phyloP scores from a whole-genome alignment of 2,888 invertebrate genomes.

The Brassicogethes aeneus region DNA sequence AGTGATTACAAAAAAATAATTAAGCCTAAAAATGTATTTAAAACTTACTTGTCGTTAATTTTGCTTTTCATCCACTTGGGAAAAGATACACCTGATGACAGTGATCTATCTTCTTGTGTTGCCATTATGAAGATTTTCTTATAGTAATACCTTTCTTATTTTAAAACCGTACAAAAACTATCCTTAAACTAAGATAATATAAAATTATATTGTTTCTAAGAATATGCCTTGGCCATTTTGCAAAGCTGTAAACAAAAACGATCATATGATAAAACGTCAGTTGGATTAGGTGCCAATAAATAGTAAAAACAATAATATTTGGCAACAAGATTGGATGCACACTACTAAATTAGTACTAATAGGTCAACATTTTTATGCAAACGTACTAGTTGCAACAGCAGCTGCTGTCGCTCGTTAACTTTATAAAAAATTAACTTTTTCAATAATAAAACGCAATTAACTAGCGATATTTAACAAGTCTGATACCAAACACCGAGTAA shows the following conservation, averaged over 20 bases:
- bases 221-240: conserved; percentile 28
- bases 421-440: too few relatives aligned
- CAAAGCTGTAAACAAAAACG: conserved; percentile 26
- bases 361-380: too few relatives aligned
- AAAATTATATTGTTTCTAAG: conserved; percentile 16
- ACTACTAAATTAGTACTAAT: not conserved
- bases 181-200: conserved; percentile 7
- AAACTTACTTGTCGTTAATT: conserved; percentile 45
- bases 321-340: not conserved
- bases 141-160: conserved; percentile 3
- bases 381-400: too few relatives aligned
- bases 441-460: too few relatives aligned
- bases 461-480: too few relatives aligned
- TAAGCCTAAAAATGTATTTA: too few relatives aligned
- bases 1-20: too few relatives aligned
- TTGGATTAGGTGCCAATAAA: conserved; percentile 1
- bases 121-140: conserved; percentile 20
- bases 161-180: conserved; percentile 9
- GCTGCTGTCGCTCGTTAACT: too few relatives aligned
- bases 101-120: conserved; percentile 47
- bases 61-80: conserved; percentile 70
- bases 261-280: conserved; percentile 15
- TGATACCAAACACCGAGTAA: too few relatives aligned
- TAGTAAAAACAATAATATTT: not conserved
- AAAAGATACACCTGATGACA: conserved; percentile 52